Percentiles rank a stretch among this genome's conserved stretches.
Evolutionary conservation across 2,113 vertebrate species (phyloP).

Genomic region (Chiloscyllium plagiosum): DNA sequence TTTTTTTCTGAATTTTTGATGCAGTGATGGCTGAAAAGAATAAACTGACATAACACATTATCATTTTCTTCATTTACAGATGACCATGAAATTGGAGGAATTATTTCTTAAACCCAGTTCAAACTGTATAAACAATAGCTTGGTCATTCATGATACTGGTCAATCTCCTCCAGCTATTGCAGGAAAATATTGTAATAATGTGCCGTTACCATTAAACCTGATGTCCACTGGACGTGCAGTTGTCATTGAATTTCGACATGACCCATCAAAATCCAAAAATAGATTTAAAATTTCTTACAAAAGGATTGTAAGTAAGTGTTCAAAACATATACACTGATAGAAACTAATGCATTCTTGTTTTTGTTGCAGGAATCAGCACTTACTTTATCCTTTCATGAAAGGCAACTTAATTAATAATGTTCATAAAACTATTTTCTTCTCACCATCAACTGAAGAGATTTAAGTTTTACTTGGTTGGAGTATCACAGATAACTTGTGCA

Average conservation of each 20-base stretch:
- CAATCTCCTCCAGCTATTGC: neutral
- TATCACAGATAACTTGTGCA: neutral
- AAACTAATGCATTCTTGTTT: neutral
- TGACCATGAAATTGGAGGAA: neutral
- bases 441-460: neutral
- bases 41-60: neutral
- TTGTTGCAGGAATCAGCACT: neutral
- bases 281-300: neutral
- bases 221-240: neutral
- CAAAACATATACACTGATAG: neutral
- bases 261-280: neutral
- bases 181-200: neutral
- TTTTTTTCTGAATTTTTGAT: neutral
- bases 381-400: neutral
- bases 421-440: neutral
- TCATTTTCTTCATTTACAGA: neutral
- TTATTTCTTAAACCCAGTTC: neutral
- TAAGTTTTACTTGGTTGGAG: neutral
- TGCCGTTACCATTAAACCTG: neutral
- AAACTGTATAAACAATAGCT: neutral
- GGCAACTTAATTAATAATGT: neutral
- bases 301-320: neutral
- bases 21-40: neutral
- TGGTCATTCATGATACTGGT: neutral
- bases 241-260: neutral